phyloP scores from a whole-genome alignment of 2,113 vertebrate genomes.

The Sinocyclocheilus rhinocerous region DNA sequence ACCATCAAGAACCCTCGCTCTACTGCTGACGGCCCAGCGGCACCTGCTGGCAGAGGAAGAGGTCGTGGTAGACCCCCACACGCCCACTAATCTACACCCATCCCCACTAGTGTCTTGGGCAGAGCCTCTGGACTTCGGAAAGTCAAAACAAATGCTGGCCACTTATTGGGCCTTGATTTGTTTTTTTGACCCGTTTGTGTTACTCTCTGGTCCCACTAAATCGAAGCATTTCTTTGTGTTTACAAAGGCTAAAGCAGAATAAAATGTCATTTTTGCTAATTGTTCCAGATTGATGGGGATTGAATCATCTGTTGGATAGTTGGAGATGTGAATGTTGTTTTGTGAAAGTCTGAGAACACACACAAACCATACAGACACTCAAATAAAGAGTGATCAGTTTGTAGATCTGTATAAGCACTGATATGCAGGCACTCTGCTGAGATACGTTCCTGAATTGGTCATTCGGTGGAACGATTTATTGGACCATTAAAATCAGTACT shows the following conservation, averaged over 20 bases:
- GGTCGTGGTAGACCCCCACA: constrained; percentile 77
- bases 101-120: constrained; percentile 42
- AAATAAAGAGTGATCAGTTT: constrained; percentile 20
- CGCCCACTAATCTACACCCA: constrained; percentile 69
- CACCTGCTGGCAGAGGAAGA: constrained; percentile 70
- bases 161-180: not conserved
- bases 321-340: constrained; percentile 40
- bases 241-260: constrained; percentile 17
- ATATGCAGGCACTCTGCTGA: constrained; percentile 53
- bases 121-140: constrained; percentile 45
- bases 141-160: constrained; percentile 15
- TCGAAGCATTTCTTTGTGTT: constrained; percentile 11
- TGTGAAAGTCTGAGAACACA: constrained; percentile 39
- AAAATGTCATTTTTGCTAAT: not conserved
- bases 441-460: constrained; percentile 54
- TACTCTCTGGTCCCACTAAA: not conserved
- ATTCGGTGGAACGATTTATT: constrained; percentile 76
- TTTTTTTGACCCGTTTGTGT: constrained; percentile 4
- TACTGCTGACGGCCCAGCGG: constrained; percentile 72
- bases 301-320: constrained; percentile 5
- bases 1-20: constrained; percentile 96
- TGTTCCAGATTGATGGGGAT: not conserved
- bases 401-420: constrained; percentile 68
- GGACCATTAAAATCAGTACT: constrained; percentile 73
- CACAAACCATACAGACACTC: not conserved